These are phyloP conservation scores for Drosophila saltans DNA, from an alignment of 1,140 invertebrate genomes.

Conservation along the genomic window DNA sequence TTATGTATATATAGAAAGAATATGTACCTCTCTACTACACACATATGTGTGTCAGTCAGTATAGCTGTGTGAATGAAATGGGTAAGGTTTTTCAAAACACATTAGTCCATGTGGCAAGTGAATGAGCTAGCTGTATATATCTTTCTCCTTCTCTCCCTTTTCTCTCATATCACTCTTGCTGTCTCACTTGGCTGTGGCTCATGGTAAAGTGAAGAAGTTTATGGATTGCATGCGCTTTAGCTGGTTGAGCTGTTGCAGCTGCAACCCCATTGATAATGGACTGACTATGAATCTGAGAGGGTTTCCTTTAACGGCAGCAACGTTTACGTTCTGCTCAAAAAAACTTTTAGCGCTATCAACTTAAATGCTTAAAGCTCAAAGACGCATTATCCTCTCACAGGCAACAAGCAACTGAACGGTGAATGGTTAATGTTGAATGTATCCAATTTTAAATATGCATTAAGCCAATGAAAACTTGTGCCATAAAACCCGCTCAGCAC, in stretches of 20 bases:
- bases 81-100: conserved; percentile 46
- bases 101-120: conserved; percentile 48
- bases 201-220: conserved; percentile 40
- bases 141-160: conserved; percentile 15
- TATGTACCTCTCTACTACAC: background rate
- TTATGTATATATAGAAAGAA: background rate
- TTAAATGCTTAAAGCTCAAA: conserved; percentile 68
- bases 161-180: background rate
- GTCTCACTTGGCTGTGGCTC: too few relatives aligned
- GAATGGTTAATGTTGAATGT: conserved; percentile 48
- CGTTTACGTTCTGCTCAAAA: conserved; percentile 32
- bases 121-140: background rate
- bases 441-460: conserved; percentile 75
- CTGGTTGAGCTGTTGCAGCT: conserved; percentile 39
- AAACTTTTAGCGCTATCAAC: conserved; percentile 69
- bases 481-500: conserved; percentile 64
- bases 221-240: conserved; percentile 62
- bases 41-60: conserved; percentile 30
- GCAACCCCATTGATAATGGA: conserved; percentile 64
- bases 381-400: conserved; percentile 37
- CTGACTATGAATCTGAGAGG: conserved; percentile 28
- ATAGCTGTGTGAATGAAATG: background rate
- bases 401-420: background rate
- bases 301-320: too few relatives aligned
- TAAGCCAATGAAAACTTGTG: conserved; percentile 72